These are phyloP conservation scores for Charanyca ferruginea DNA, from an alignment of 2,888 invertebrate genomes.

Conservation along the genomic window DNA sequence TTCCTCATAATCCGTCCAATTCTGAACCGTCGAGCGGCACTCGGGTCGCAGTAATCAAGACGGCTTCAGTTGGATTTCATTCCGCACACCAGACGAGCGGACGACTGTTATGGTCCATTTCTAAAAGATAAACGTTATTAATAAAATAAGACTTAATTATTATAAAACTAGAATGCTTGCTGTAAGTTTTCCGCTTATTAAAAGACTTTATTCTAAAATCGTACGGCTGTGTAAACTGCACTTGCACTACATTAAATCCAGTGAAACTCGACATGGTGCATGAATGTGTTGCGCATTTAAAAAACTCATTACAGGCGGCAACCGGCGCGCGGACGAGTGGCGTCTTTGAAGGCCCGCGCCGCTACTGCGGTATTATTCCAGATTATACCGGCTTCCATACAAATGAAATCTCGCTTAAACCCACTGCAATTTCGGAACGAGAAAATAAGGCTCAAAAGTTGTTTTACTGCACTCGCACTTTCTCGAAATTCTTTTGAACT, in stretches of 20 bases:
- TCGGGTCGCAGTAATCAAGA: slow-evolving; percentile 88
- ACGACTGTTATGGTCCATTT: slow-evolving; percentile 75
- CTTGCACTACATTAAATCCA: slow-evolving; percentile 80
- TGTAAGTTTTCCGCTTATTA: slow-evolving; percentile 49
- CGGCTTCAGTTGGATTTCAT: slow-evolving; percentile 88
- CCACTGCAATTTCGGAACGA: slow-evolving; percentile 90
- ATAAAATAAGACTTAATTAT: slow-evolving; percentile 62
- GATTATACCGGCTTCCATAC: slow-evolving; percentile 90
- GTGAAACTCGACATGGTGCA: slow-evolving; percentile 80
- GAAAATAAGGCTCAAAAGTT: slow-evolving; percentile 89
- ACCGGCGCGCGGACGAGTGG: slow-evolving; percentile 87
- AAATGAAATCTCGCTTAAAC: slow-evolving; percentile 91
- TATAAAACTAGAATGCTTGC: slow-evolving; percentile 43
- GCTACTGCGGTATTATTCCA: slow-evolving; percentile 90
- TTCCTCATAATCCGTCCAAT: slow-evolving; percentile 91
- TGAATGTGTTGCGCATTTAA: slow-evolving; percentile 89
- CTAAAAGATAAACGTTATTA: slow-evolving; percentile 68
- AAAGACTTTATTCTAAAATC: slow-evolving; percentile 56
- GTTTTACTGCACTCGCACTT: slow-evolving; percentile 87
- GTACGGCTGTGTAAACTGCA: slow-evolving; percentile 72
- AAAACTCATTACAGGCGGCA: slow-evolving; percentile 90
- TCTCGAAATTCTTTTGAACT: slow-evolving; percentile 81
- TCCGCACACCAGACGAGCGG: slow-evolving; percentile 80
- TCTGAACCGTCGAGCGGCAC: slow-evolving; percentile 85
- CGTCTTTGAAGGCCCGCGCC: slow-evolving; percentile 89